Conservation (phyloP, 2,113 vertebrate genomes). For the Peromyscus leucopus region DNA sequence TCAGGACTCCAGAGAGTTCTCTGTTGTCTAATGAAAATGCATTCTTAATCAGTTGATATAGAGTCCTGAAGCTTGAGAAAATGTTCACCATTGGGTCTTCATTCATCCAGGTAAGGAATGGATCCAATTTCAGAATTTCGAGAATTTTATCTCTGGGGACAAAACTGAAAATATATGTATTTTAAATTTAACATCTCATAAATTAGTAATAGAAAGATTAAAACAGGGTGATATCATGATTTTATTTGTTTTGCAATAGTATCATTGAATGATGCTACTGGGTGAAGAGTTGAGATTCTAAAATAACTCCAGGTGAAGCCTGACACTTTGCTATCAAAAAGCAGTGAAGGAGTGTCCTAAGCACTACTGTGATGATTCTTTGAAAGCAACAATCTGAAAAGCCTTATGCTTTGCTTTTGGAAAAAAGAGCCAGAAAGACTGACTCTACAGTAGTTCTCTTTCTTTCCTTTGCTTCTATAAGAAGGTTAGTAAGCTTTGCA, state of each 20-base stretch:
- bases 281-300: background rate
- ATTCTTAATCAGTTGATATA: conserved; percentile 10
- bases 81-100: background rate
- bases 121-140: conserved; percentile 48
- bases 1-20: background rate
- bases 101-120: conserved; percentile 31
- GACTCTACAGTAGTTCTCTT: background rate
- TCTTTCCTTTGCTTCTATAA: background rate
- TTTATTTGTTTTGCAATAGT: background rate
- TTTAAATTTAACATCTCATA: conserved; percentile 35
- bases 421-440: background rate
- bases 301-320: background rate
- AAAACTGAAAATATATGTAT: conserved; percentile 56
- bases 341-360: background rate
- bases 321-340: background rate
- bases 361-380: background rate
- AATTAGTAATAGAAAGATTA: background rate
- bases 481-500: background rate
- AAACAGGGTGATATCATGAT: background rate
- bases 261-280: background rate
- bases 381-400: background rate
- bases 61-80: conserved; percentile 41
- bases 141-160: conserved; percentile 53
- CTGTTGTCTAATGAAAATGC: background rate
- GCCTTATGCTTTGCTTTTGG: background rate